Evolutionary conservation across 2,888 invertebrate genomes (phyloP).

Genomic region (Drosophila nr. medialis): DNA sequence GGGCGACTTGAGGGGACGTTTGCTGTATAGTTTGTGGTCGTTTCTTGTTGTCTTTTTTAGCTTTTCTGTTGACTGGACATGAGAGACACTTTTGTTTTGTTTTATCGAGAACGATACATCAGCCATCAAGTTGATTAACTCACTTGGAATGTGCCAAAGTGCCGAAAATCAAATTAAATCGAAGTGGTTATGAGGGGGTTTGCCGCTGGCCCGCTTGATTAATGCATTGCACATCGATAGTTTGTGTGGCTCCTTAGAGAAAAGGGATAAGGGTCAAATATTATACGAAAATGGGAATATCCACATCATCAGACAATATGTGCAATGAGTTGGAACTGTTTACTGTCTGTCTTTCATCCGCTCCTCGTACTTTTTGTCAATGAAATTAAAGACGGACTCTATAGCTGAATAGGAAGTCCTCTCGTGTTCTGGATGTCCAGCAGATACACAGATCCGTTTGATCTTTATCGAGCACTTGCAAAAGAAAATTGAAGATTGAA

Average conservation of each 20-base stretch:
- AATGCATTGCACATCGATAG: conserved; percentile 71
- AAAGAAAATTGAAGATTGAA: neutral
- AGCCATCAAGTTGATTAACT: too few species aligned
- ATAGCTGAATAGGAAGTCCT: conserved; percentile 89
- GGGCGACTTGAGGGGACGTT: conserved; percentile 22
- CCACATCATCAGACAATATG: conserved; percentile 17
- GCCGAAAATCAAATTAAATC: neutral
- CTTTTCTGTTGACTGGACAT: conserved; percentile 40
- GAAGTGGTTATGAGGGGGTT: conserved; percentile 27
- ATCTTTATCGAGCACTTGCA: conserved; percentile 85
- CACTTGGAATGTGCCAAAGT: too few species aligned
- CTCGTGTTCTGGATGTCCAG: conserved; percentile 89
- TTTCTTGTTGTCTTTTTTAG: conserved; percentile 30
- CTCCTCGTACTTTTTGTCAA: conserved; percentile 84
- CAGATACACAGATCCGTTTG: conserved; percentile 86
- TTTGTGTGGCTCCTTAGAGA: conserved; percentile 71
- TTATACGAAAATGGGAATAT: conserved; percentile 17
- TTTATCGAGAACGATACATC: conserved; percentile 6
- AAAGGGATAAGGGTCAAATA: conserved; percentile 76
- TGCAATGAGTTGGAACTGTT: conserved; percentile 21
- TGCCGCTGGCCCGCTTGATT: conserved; percentile 52
- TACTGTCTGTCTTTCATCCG: conserved; percentile 14
- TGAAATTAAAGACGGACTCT: conserved; percentile 88
- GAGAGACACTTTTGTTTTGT: conserved; percentile 61
- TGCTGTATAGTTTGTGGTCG: conserved; percentile 16